Conservation (phyloP, 2,888 invertebrate genomes). For the Apamea epomidion region DNA sequence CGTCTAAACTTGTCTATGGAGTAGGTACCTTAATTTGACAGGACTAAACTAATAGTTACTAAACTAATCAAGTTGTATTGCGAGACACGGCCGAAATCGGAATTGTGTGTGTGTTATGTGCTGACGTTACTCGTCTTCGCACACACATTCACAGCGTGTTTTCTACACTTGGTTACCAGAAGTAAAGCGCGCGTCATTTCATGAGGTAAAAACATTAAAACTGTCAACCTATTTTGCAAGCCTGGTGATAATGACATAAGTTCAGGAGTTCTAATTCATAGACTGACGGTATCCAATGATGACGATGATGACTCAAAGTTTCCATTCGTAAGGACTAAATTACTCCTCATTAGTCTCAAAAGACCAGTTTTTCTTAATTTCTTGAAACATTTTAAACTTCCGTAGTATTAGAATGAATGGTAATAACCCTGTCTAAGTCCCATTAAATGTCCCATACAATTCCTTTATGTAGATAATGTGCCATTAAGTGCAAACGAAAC, state of each 20-base stretch:
- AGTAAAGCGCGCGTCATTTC: too few relatives aligned
- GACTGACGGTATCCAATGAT: background rate
- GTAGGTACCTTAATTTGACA: too few relatives aligned
- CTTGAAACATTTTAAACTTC: background rate
- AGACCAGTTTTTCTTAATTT: background rate
- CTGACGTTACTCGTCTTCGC: too few relatives aligned
- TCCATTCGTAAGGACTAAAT: background rate
- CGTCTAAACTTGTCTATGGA: too few relatives aligned
- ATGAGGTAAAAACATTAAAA: background rate
- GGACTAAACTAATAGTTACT: too few relatives aligned
- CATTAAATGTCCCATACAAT: slow-evolving; percentile 15
- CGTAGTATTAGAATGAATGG: background rate
- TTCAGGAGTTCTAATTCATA: background rate
- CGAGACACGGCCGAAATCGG: too few relatives aligned
- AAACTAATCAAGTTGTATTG: too few relatives aligned
- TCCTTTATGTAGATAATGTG: slow-evolving; percentile 31
- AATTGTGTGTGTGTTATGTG: too few relatives aligned
- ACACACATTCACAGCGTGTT: too few relatives aligned
- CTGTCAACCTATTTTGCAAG: background rate
- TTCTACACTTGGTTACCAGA: too few relatives aligned
- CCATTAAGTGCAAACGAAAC: slow-evolving; percentile 28
- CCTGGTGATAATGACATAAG: too few relatives aligned
- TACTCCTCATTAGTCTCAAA: background rate
- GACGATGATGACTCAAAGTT: background rate
- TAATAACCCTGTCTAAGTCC: slow-evolving; percentile 6